phyloP scores from a whole-genome alignment of 2,888 invertebrate species.

The Cephus nigrinus region DNA sequence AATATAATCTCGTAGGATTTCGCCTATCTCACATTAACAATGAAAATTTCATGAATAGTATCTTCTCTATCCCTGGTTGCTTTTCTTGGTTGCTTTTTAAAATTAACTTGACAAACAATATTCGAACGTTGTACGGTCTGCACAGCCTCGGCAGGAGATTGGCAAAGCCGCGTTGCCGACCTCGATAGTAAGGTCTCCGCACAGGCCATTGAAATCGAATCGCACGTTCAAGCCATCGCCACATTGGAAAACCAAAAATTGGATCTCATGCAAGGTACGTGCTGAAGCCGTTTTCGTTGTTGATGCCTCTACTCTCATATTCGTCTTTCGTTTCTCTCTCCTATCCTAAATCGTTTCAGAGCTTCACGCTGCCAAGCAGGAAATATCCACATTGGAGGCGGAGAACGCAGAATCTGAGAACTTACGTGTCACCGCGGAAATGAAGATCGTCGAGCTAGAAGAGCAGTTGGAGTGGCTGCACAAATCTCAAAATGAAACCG shows the following conservation, averaged over 20 bases:
- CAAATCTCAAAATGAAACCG: slow-evolving; percentile 63
- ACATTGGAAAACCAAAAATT: slow-evolving; percentile 76
- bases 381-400: slow-evolving; percentile 73
- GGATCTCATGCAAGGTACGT: slow-evolving; percentile 74
- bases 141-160: slow-evolving; percentile 60
- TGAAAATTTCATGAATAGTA: too few relatives aligned
- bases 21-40: too few relatives aligned
- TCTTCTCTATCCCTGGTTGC: neutral
- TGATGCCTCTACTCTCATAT: too few relatives aligned
- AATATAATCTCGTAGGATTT: too few relatives aligned
- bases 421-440: slow-evolving; percentile 81
- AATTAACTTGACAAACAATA: slow-evolving; percentile 35
- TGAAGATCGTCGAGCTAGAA: slow-evolving; percentile 82
- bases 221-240: slow-evolving; percentile 72
- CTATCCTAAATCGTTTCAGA: slow-evolving; percentile 43
- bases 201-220: slow-evolving; percentile 65
- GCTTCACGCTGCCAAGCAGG: slow-evolving; percentile 69
- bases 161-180: slow-evolving; percentile 56
- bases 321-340: neutral
- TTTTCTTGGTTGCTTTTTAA: slow-evolving; percentile 13
- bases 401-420: slow-evolving; percentile 74
- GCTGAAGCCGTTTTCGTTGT: neutral
- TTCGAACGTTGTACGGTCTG: slow-evolving; percentile 55
- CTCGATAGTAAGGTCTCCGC: slow-evolving; percentile 58
- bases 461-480: slow-evolving; percentile 75